Evolutionary conservation across 2,797 vertebrate genomes (phyloP).

Genomic region (Hylomyscus alleni): DNA sequence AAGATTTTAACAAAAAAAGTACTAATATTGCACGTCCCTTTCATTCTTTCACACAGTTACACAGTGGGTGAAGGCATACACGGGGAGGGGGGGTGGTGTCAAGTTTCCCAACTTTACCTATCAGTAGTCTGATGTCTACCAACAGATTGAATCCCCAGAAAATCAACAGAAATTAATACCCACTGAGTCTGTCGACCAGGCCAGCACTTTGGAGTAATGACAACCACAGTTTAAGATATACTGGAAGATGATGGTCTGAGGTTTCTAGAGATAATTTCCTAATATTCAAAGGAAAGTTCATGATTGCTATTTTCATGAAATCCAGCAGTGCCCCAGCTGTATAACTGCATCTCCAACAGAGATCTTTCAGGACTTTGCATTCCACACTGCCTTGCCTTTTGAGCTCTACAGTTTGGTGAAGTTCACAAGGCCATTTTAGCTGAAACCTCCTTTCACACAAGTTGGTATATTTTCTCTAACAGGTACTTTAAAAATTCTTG

Average conservation of each 20-base stretch:
- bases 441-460: background rate
- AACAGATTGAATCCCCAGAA: background rate
- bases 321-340: background rate
- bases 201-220: background rate
- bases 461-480: background rate
- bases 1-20: background rate
- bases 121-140: background rate
- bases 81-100: too few relatives aligned
- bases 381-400: background rate
- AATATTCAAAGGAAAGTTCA: background rate
- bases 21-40: background rate
- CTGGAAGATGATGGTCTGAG: background rate
- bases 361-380: background rate
- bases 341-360: background rate
- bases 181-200: background rate
- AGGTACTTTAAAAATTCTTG: conserved; percentile 12
- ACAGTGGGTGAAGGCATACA: background rate
- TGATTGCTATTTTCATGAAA: background rate
- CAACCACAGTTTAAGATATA: background rate
- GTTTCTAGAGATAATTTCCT: background rate
- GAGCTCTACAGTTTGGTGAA: background rate
- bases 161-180: background rate
- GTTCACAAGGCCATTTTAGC: background rate
- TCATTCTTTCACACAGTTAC: background rate
- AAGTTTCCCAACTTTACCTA: background rate